Evolutionary conservation across 2,797 vertebrate genomes (phyloP).

Genomic region (Sarcophilus harrisii): DNA sequence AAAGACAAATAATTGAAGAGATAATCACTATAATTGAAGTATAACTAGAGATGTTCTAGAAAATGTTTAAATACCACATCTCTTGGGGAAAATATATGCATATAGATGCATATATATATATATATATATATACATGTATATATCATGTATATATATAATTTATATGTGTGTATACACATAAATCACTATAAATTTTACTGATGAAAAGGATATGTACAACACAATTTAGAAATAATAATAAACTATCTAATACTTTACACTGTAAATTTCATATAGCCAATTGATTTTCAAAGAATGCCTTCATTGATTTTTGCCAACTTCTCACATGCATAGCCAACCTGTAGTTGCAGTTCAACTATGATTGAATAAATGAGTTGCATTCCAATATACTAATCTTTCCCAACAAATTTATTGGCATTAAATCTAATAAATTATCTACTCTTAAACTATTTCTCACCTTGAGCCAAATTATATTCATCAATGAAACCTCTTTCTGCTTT

Average conservation of each 20-base stretch:
- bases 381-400: background rate
- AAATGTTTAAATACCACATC: background rate
- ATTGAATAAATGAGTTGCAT: background rate
- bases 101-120: background rate
- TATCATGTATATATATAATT: background rate
- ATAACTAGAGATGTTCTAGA: background rate
- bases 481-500: background rate
- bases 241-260: background rate
- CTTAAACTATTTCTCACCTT: background rate
- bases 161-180: background rate
- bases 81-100: background rate
- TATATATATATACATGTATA: background rate
- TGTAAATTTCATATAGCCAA: background rate
- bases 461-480: background rate
- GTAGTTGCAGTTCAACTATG: background rate
- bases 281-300: background rate
- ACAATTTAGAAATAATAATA: background rate
- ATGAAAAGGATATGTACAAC: background rate
- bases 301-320: background rate
- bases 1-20: no score
- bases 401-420: background rate
- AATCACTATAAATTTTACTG: background rate
- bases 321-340: background rate
- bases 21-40: no score
- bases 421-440: background rate